Evolutionary conservation across 2,888 invertebrate species (phyloP), one percentile per base, ranked within the genome.

Genomic region (Sericinus montela): DNA sequence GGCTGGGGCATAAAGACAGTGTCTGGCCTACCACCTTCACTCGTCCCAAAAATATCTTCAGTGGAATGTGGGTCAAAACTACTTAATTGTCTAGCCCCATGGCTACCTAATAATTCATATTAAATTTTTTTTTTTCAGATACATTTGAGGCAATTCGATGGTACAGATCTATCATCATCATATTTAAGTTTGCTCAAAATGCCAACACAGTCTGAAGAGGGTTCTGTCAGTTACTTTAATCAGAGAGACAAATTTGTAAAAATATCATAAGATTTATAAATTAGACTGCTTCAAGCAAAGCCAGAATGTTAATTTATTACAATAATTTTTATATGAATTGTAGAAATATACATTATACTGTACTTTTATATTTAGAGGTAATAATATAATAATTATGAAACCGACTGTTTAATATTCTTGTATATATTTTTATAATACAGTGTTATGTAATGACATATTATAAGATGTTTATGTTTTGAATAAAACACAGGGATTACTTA

Each of bases 141-240:
- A n/a, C 50, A 51, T 51, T 45, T 94, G 54, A 82, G 94, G 51
- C 93, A 93, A 65, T 94, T 94, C 72, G 93, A 94, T 60, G 90
- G 85, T 23, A 92, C 93, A 1, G 82, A 87, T 45, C 72, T 85
- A 23, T 86, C 91, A 13, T 90, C 93, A 1, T 91, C 92, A 1
- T 91, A 91, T 61, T 67, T 86, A 29, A 89, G 81, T 54, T 75
- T 91, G 1, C 84, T 77, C 63, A 83, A 79, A 57, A 69, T 78
- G 69, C 39, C 47, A 10, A 4, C 50, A 8, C 45, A 73, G 43
- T 55, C 80, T 0, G 83, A 85, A 15, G 80, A 80, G 58, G 85
- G 83, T 0, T 68, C 80, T 0, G 86, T 87, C 41, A 88, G 82
- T 54, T 88, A 82, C 58, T 85, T 81, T 56, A 86, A 85, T 57